Conservation (phyloP, 1,140 invertebrate genomes). For the Cyrtorhinus lividipennis region DNA sequence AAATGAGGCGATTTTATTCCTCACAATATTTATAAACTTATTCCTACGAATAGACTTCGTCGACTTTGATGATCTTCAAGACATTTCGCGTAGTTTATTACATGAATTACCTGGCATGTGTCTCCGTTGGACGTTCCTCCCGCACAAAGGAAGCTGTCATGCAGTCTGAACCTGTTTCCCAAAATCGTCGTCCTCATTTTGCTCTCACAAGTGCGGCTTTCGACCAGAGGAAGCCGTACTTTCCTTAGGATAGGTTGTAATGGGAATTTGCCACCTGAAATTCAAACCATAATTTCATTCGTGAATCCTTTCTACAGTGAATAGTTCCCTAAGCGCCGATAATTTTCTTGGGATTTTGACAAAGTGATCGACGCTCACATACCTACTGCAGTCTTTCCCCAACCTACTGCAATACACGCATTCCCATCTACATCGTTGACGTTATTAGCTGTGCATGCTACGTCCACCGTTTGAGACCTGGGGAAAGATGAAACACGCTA, state of each 20-base stretch:
- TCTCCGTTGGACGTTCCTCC: constrained; percentile 47
- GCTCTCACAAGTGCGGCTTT: constrained; percentile 37
- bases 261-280: constrained; percentile 35
- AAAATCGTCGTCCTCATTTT: constrained; percentile 42
- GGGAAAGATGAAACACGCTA: no score
- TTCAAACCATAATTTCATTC: constrained; percentile 6
- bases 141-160: constrained; percentile 56
- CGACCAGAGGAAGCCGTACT: constrained; percentile 47
- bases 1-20: constrained; percentile 13
- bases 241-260: constrained; percentile 59
- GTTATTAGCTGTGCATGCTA: neutral
- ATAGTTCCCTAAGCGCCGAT: neutral
- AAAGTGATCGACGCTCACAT: neutral
- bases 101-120: constrained; percentile 47
- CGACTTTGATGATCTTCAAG: neutral
- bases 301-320: neutral
- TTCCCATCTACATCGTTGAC: neutral
- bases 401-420: neutral
- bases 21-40: constrained; percentile 35
- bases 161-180: constrained; percentile 41
- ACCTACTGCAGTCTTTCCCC: neutral
- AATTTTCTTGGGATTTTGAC: no score
- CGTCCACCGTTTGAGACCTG: neutral
- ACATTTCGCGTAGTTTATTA: constrained; percentile 30
- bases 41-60: no score